These are phyloP conservation scores for Heliconius himera DNA, from an alignment of 1,140 invertebrate species.

Conservation along the genomic window DNA sequence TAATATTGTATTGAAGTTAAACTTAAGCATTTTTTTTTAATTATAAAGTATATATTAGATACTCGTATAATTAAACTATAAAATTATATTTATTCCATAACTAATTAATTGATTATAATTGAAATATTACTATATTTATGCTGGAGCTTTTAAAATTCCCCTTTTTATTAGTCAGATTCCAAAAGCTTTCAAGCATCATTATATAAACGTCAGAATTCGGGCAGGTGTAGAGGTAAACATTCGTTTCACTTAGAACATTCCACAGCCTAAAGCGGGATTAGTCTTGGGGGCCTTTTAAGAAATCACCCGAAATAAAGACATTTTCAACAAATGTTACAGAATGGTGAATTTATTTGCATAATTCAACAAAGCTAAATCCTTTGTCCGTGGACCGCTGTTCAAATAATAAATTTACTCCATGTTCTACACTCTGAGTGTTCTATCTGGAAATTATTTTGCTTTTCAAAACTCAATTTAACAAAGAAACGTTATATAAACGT, in stretches of 20 bases:
- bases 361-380: constrained; percentile 77
- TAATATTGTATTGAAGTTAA: too few species aligned
- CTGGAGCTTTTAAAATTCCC: neutral
- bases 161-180: neutral
- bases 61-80: too few species aligned
- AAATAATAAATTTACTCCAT: constrained; percentile 80
- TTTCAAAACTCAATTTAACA: constrained; percentile 49
- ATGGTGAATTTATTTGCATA: constrained; percentile 80
- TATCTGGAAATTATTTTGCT: constrained; percentile 71
- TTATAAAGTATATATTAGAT: too few species aligned
- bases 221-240: constrained; percentile 25
- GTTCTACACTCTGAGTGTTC: constrained; percentile 68
- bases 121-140: too few species aligned
- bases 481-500: constrained; percentile 5
- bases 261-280: constrained; percentile 68
- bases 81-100: too few species aligned
- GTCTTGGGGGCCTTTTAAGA: constrained; percentile 71
- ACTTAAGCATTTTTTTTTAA: too few species aligned
- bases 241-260: constrained; percentile 62
- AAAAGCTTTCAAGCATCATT: constrained; percentile 18
- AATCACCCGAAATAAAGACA: constrained; percentile 78
- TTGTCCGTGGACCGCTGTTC: constrained; percentile 69
- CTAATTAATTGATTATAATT: too few species aligned
- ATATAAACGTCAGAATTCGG: constrained; percentile 7
- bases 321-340: constrained; percentile 79